These are phyloP conservation scores for Thamnophis elegans DNA, from an alignment of 2,797 vertebrate species.

Conservation along the genomic window DNA sequence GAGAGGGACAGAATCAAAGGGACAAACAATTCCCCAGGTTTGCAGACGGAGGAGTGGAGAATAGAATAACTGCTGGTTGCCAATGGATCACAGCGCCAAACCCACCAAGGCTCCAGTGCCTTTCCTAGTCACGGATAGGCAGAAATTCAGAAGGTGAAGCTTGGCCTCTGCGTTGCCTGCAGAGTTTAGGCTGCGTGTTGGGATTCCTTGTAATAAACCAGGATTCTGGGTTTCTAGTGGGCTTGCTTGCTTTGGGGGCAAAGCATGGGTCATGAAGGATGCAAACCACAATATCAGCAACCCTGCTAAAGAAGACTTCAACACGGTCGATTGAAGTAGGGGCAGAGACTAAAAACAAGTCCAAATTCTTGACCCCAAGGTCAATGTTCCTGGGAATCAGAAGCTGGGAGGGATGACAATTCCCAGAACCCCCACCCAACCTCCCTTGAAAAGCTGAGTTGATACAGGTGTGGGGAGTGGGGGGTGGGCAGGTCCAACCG, in stretches of 20 bases:
- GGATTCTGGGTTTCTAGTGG: not conserved
- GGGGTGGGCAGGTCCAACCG: not conserved
- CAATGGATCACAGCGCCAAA: not conserved
- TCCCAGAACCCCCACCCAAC: not conserved
- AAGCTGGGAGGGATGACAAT: not conserved
- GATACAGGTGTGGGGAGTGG: not conserved
- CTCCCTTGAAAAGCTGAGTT: not conserved
- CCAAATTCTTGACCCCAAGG: conserved; percentile 32
- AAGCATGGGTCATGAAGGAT: not conserved
- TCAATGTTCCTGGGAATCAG: conserved; percentile 11
- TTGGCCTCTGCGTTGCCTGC: not conserved
- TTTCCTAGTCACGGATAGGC: not conserved
- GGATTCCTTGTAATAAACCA: not conserved
- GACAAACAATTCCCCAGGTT: conserved; percentile 39
- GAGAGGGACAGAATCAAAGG: conserved; percentile 19
- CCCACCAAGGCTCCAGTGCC: not conserved
- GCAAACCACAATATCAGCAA: not conserved
- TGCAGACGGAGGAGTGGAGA: conserved; percentile 40
- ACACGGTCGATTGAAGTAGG: not conserved
- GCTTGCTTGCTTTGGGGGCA: not conserved
- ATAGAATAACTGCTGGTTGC: not conserved
- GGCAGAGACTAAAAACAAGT: conserved; percentile 20
- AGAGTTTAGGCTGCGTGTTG: not conserved
- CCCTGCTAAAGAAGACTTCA: not conserved
- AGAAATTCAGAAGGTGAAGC: not conserved